Percentiles rank a stretch among this genome's conserved stretches.
Conservation (phyloP, 2,888 invertebrate species). For the Scaptomyza caliginosa region DNA sequence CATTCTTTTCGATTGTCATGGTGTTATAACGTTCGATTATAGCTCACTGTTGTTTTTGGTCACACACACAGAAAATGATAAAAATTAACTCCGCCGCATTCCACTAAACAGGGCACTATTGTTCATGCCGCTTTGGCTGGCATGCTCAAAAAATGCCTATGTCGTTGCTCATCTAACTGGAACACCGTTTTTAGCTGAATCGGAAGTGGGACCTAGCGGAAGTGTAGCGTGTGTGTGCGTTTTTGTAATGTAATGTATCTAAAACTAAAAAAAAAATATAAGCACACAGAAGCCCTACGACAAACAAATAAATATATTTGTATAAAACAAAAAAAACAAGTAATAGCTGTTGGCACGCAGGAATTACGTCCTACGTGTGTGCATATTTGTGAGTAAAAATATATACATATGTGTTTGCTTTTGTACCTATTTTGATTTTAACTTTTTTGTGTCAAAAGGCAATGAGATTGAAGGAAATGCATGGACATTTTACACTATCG, state of each 20-base stretch:
- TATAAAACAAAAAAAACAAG: no score
- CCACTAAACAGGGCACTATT: slow-evolving; percentile 39
- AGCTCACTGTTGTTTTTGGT: slow-evolving; percentile 32
- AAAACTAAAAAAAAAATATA: background rate
- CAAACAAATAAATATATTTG: no score
- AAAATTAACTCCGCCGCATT: slow-evolving; percentile 47
- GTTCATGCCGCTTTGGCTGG: slow-evolving; percentile 38
- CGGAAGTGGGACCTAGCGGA: slow-evolving; percentile 55
- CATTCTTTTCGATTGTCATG: slow-evolving; percentile 55
- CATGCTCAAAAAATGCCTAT: slow-evolving; percentile 51
- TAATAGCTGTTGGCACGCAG: no score
- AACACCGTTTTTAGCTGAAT: slow-evolving; percentile 51
- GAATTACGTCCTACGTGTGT: no score
- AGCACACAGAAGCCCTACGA: no score
- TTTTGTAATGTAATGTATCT: no score
- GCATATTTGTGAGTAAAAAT: no score
- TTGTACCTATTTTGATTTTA: no score
- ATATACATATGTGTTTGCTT: no score
- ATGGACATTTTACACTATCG: no score
- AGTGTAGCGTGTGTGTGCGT: slow-evolving; percentile 39
- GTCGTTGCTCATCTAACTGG: slow-evolving; percentile 71
- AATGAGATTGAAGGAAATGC: background rate
- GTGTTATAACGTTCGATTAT: slow-evolving; percentile 57
- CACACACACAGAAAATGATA: slow-evolving; percentile 52
- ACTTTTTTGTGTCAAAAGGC: slow-evolving; percentile 2